A percentile compares a stretch with the other conserved stretches of the same genome.
Conservation (phyloP, 2,113 vertebrate genomes). For the Hydrochoerus hydrochaeris region DNA sequence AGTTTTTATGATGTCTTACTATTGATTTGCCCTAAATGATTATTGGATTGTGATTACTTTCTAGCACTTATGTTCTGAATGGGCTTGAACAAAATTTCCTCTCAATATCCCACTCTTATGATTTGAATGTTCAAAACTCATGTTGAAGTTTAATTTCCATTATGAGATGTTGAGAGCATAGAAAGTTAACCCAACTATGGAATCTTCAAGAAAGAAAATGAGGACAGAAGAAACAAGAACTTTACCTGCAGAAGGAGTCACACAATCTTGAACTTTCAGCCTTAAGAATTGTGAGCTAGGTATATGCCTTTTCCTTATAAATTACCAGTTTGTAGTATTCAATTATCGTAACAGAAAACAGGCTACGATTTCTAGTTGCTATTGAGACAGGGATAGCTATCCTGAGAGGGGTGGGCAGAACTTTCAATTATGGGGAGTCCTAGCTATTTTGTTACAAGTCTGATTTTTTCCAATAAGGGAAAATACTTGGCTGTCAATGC, state of each 20-base stretch:
- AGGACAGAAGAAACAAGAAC: not conserved
- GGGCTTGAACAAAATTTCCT: not conserved
- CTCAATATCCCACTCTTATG: not conserved
- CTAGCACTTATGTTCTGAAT: not conserved
- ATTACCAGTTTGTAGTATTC: not conserved
- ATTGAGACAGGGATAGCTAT: not conserved
- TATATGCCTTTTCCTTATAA: not conserved
- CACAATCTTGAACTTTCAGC: not conserved
- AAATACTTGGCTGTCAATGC: not conserved
- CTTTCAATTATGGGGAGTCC: not conserved
- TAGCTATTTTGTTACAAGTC: not conserved
- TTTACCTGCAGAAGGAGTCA: not conserved
- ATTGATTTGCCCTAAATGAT: not conserved
- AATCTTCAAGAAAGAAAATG: not conserved
- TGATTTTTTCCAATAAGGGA: not conserved
- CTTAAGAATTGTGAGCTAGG: not conserved
- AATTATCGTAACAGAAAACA: not conserved
- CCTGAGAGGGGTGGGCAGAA: not conserved
- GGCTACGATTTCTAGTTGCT: not conserved
- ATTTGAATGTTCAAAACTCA: not conserved
- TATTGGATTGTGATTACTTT: not conserved
- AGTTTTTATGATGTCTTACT: not conserved
- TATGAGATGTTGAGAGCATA: not conserved
- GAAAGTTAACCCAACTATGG: not conserved
- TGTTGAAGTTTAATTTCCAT: not conserved